Evolutionary conservation across 1,140 invertebrate genomes (phyloP).

Genomic region (Leptinotarsa texana): DNA sequence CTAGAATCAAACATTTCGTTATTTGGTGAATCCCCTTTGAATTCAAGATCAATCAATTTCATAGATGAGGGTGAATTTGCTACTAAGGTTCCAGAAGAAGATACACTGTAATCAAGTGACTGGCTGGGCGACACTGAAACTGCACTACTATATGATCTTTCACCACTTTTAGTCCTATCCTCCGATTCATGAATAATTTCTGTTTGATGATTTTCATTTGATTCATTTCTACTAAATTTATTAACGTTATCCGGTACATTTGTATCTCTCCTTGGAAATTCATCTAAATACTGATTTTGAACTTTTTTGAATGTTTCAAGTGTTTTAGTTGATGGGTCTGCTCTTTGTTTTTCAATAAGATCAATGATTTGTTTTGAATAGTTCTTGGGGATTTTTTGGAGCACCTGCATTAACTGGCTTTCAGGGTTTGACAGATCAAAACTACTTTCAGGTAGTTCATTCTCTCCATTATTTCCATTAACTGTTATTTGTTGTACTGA

Average conservation of each 20-base stretch:
- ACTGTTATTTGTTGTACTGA: slow-evolving; percentile 43
- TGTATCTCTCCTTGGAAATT: neutral
- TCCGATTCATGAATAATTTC: neutral
- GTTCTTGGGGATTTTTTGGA: slow-evolving; percentile 48
- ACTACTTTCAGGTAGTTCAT: slow-evolving; percentile 14
- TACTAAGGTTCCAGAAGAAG: slow-evolving; percentile 25
- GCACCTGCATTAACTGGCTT: slow-evolving; percentile 39
- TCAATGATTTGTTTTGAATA: slow-evolving; percentile 55
- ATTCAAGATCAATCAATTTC: slow-evolving; percentile 49
- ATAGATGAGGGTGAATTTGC: slow-evolving; percentile 41
- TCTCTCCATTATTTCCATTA: slow-evolving; percentile 27
- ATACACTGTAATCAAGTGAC: slow-evolving; percentile 33
- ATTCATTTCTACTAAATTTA: neutral
- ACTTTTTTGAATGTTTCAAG: slow-evolving; percentile 23
- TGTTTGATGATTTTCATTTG: neutral
- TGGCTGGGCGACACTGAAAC: slow-evolving; percentile 38
- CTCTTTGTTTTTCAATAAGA: slow-evolving; percentile 51
- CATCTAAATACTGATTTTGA: neutral
- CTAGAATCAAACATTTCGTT: slow-evolving; percentile 5
- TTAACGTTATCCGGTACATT: neutral
- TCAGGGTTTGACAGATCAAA: slow-evolving; percentile 33
- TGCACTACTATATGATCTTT: slow-evolving; percentile 23
- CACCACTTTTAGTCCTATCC: slow-evolving; percentile 9
- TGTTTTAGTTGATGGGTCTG: slow-evolving; percentile 34
- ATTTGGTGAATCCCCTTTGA: slow-evolving; percentile 48